Evolutionary conservation across 1,140 invertebrate genomes (phyloP), one percentile per base, ranked within the genome.

Genomic region (Drosophila hydei): DNA sequence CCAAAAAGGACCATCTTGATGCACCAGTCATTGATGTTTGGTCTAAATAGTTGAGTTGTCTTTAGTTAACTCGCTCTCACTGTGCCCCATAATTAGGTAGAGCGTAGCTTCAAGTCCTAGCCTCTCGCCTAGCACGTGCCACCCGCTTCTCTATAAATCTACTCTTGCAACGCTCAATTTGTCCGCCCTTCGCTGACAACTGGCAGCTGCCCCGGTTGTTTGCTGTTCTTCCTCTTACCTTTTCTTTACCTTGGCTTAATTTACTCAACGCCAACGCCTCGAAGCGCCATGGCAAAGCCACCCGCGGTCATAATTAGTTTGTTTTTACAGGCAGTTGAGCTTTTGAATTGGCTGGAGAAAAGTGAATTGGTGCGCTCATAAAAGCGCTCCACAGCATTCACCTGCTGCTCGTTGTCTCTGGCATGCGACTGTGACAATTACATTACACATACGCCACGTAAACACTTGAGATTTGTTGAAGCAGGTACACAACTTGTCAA

Each of bases 281-380:
- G 7, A 16, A 21, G 59, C 40, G 8, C 61, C 50, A 58, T 62
- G 21, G 16, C 60, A 67, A 69, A 79, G 68, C 62, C 55, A 69
- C 81, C 83, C 58, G 81, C 78, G 81, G 81, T 81, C 81, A 88
- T 87, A 87, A 87, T 87, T 87, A 87, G 81, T 87, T 87, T 87
- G 83, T 88, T 87, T 87, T 87, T 69, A 84, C 81, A 81, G 81
- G 71, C 83, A 87, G 81, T 87, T 87, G 75, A 81, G 75, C 62
- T 75, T 50, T 75, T 52, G 83, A 88, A 87, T 81, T 87, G 83
- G 67, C 74, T 88, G 64, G 21, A 45, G 67, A 50, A 48, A 50
- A 61, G 40, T 30, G 55, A 60, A 65, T 72, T 51, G 52, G 47
- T 47, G 47, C 67, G 48, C 40, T 30, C 36, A 60, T 75, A 72